These are phyloP conservation scores for Metaphire vulgaris DNA, from an alignment of 1,140 invertebrate genomes.

Conservation along the genomic window DNA sequence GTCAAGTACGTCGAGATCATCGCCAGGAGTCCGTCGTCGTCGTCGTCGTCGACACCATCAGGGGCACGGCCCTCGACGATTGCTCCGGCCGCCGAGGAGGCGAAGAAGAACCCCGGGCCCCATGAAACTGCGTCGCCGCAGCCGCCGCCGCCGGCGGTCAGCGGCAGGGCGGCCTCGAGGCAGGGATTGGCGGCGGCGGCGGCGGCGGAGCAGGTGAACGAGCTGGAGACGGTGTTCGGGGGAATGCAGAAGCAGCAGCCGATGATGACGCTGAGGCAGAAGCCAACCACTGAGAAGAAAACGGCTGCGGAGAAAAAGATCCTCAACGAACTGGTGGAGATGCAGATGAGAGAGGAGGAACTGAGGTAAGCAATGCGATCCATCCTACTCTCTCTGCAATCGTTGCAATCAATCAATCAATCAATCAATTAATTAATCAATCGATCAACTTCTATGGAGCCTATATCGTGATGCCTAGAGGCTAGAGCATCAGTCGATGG, in stretches of 20 bases:
- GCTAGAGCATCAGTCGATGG: too few species aligned
- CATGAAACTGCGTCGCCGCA: not conserved
- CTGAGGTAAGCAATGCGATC: slow-evolving; percentile 15
- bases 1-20: not conserved
- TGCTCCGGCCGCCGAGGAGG: not conserved
- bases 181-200: not conserved
- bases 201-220: not conserved
- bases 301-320: not conserved
- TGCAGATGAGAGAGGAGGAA: slow-evolving; percentile 18
- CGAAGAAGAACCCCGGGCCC: too few species aligned
- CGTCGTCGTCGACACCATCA: not conserved
- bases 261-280: not conserved
- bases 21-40: not conserved
- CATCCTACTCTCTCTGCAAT: too few species aligned
- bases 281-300: not conserved
- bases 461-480: too few species aligned
- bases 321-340: not conserved
- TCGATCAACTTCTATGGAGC: not conserved
- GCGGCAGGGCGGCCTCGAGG: not conserved
- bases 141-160: not conserved
- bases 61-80: not conserved
- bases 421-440: not conserved
- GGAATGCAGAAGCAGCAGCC: not conserved
- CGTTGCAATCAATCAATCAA: not conserved
- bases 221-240: not conserved